These are phyloP conservation scores for Scopus umbretta DNA, from an alignment of 2,113 vertebrate species.

Conservation along the genomic window DNA sequence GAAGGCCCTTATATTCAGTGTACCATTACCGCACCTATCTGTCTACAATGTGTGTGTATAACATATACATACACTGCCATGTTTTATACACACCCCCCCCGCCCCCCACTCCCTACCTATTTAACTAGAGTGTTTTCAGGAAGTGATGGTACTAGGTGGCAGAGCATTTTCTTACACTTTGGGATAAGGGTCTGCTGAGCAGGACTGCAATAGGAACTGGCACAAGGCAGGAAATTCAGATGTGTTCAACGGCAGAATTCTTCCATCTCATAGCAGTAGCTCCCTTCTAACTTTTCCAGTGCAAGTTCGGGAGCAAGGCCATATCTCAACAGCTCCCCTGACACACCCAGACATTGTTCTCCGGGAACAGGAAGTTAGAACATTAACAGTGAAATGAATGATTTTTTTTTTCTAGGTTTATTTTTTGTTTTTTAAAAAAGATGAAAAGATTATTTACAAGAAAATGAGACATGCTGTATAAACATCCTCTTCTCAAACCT, in stretches of 20 bases:
- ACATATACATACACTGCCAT: too few species aligned
- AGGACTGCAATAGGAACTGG: neutral
- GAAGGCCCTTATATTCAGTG: neutral
- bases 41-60: too few species aligned
- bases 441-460: conserved; percentile 33
- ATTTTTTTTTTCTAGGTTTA: neutral
- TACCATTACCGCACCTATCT: neutral
- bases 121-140: neutral
- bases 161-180: neutral
- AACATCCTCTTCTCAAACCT: conserved; percentile 43
- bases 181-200: neutral
- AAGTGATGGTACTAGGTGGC: neutral
- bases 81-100: neutral
- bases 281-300: neutral
- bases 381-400: neutral
- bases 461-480: neutral
- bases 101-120: neutral
- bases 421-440: conserved; percentile 6
- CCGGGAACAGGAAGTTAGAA: conserved; percentile 32
- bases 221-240: neutral
- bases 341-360: conserved; percentile 42
- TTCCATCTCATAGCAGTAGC: neutral
- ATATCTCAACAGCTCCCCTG: neutral
- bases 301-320: neutral
- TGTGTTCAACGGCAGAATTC: neutral